A percentile compares a stretch with the other conserved stretches of the same genome.
These are phyloP conservation scores for Trogon melanurus DNA, from an alignment of 2,113 vertebrate genomes.

Conservation along the genomic window DNA sequence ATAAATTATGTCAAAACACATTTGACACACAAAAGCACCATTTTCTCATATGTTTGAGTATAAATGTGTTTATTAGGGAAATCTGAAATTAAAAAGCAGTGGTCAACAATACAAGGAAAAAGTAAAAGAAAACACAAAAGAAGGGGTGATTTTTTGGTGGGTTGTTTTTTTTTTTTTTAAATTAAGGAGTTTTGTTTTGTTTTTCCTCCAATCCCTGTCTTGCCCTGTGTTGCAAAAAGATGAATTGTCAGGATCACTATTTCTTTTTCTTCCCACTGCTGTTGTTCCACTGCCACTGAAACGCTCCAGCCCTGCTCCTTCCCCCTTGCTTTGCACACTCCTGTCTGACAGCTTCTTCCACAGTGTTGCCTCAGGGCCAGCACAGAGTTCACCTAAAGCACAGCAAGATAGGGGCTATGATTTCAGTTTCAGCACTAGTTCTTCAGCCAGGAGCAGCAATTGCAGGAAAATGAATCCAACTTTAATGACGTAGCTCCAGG, in stretches of 20 bases:
- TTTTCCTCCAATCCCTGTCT: background rate
- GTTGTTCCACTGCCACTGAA: background rate
- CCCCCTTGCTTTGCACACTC: background rate
- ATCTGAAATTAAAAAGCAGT: constrained; percentile 26
- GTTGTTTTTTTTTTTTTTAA: background rate
- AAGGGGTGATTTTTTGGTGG: background rate
- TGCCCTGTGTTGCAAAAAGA: background rate
- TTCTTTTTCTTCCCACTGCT: background rate
- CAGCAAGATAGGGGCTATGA: background rate
- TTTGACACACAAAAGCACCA: constrained; percentile 42
- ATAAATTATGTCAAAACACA: constrained; percentile 69
- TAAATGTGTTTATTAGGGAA: constrained; percentile 46
- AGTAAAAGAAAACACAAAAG: background rate
- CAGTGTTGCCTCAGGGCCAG: background rate
- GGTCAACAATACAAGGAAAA: background rate
- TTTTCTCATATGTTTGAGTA: background rate
- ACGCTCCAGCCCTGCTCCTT: background rate
- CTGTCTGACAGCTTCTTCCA: background rate
- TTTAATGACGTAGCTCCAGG: background rate
- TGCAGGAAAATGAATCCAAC: background rate
- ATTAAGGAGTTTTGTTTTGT: background rate
- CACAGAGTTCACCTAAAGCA: background rate
- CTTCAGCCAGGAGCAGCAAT: background rate
- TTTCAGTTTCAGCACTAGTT: background rate
- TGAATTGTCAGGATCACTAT: background rate